These are phyloP conservation scores for Urocitellus parryii DNA, from an alignment of 2,113 vertebrate genomes.

Conservation along the genomic window DNA sequence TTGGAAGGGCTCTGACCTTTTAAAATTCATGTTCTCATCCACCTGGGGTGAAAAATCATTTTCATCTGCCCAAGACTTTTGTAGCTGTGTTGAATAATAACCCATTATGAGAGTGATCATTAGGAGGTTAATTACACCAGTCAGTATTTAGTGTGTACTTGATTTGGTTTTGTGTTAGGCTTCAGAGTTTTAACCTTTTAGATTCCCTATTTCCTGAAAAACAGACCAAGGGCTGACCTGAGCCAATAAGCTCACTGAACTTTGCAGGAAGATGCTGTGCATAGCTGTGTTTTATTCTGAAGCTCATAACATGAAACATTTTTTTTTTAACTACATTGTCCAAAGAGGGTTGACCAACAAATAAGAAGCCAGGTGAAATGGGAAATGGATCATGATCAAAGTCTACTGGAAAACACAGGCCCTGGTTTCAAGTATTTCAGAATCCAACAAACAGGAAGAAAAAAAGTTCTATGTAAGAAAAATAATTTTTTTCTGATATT, in stretches of 20 bases:
- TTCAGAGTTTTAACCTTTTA: not conserved
- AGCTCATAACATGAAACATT: not conserved
- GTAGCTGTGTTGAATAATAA: not conserved
- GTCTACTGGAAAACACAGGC: not conserved
- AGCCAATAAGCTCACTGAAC: not conserved
- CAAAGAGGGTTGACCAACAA: not conserved
- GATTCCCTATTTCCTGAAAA: not conserved
- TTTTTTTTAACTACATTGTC: not conserved
- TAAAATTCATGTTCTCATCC: constrained; percentile 36
- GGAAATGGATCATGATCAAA: not conserved
- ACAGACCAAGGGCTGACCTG: not conserved
- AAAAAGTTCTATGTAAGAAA: constrained; percentile 3
- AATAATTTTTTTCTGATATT: not conserved
- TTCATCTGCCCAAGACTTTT: not conserved
- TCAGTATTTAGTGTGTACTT: not conserved
- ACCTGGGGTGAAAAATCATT: not conserved
- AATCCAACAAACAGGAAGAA: not conserved
- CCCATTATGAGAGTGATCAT: not conserved
- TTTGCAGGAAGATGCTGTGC: not conserved
- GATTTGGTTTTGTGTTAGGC: not conserved
- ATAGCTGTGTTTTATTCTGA: not conserved
- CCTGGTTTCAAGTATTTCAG: constrained; percentile 11
- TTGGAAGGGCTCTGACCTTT: not conserved
- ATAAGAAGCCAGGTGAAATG: not conserved
- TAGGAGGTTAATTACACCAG: not conserved